Conservation (phyloP, 2,888 invertebrate genomes). For the Acronicta alni region DNA sequence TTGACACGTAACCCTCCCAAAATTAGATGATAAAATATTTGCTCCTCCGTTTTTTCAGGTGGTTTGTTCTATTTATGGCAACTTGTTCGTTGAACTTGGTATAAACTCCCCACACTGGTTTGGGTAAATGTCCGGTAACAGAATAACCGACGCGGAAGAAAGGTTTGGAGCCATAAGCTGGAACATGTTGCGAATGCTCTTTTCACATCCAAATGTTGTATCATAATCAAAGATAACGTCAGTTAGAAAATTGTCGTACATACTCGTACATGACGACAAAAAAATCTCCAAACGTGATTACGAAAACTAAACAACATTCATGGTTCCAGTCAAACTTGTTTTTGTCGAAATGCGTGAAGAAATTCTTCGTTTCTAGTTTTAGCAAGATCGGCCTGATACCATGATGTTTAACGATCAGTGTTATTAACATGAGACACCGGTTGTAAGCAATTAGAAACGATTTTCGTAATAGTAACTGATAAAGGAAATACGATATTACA, state of each 20-base stretch:
- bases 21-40: slow-evolving; percentile 52
- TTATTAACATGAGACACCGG: slow-evolving; percentile 46
- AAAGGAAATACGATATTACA: slow-evolving; percentile 19
- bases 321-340: slow-evolving; percentile 54
- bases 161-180: slow-evolving; percentile 55
- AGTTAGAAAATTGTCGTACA: slow-evolving; percentile 21
- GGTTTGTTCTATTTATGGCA: slow-evolving; percentile 46
- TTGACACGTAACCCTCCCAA: slow-evolving; percentile 38
- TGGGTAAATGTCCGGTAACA: slow-evolving; percentile 56
- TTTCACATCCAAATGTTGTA: slow-evolving; percentile 27
- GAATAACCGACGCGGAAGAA: slow-evolving; percentile 61
- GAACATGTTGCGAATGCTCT: slow-evolving; percentile 37
- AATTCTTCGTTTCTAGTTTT: slow-evolving; percentile 53
- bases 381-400: slow-evolving; percentile 37
- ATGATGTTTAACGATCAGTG: slow-evolving; percentile 43
- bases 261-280: slow-evolving; percentile 11
- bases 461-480: slow-evolving; percentile 44
- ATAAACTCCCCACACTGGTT: slow-evolving; percentile 42
- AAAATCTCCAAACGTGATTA: slow-evolving; percentile 40
- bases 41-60: slow-evolving; percentile 28
- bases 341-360: slow-evolving; percentile 52
- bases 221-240: slow-evolving; percentile 35
- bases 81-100: slow-evolving; percentile 51
- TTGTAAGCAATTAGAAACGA: slow-evolving; percentile 47
- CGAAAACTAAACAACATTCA: slow-evolving; percentile 47